A percentile compares a stretch with the other conserved stretches of the same genome.
Conservation (phyloP, 1,140 invertebrate species). For the Drosophila eugracilis region DNA sequence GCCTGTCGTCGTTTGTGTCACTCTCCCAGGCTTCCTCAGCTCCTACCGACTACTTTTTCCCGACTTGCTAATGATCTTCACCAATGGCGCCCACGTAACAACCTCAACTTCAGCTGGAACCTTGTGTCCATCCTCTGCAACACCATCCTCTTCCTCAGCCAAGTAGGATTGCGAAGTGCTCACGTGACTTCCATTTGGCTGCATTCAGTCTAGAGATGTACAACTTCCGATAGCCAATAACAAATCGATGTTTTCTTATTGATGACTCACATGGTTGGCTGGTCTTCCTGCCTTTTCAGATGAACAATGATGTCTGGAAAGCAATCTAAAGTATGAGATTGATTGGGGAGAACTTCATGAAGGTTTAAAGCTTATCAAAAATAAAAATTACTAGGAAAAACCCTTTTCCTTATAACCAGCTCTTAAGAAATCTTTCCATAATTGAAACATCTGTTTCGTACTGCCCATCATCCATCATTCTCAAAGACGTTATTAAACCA, state of each 20-base stretch:
- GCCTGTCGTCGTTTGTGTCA: constrained; percentile 55
- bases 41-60: constrained; percentile 15
- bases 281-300: not conserved
- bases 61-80: constrained; percentile 70
- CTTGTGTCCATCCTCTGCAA: constrained; percentile 1
- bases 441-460: constrained; percentile 57
- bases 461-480: constrained; percentile 55
- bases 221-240: constrained; percentile 18
- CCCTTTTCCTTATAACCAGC: not conserved
- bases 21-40: constrained; percentile 1
- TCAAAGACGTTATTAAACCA: constrained; percentile 34
- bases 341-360: too few relatives aligned
- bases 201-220: constrained; percentile 6
- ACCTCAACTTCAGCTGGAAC: constrained; percentile 15
- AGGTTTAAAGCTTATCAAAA: too few relatives aligned
- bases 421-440: constrained; percentile 29
- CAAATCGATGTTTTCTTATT: constrained; percentile 15
- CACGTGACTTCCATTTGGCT: constrained; percentile 32
- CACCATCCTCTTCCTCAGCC: not conserved
- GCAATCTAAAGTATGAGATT: too few relatives aligned
- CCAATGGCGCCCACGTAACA: constrained; percentile 68
- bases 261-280: not conserved
- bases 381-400: not conserved
- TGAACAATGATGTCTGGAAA: not conserved
- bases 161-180: constrained; percentile 30